These are phyloP conservation scores for Pterocles burchelli DNA, from an alignment of 2,113 vertebrate species.

Conservation along the genomic window DNA sequence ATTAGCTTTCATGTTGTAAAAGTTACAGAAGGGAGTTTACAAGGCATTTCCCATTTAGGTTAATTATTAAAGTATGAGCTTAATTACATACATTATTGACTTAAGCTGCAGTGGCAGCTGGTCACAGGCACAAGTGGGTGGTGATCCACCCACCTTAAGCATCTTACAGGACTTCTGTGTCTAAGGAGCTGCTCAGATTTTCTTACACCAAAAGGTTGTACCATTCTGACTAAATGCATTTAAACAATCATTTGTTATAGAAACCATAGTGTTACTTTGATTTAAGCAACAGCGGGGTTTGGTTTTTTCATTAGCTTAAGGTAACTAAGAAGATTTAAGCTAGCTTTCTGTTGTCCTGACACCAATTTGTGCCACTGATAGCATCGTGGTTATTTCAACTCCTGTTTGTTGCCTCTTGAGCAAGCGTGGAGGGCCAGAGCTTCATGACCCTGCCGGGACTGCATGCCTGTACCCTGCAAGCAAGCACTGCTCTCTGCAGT, in stretches of 20 bases:
- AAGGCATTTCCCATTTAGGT: not conserved
- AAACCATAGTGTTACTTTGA: not conserved
- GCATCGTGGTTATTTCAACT: accelerated
- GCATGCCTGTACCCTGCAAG: not conserved
- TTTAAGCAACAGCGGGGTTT: not conserved
- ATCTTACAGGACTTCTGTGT: not conserved
- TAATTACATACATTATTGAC: not conserved
- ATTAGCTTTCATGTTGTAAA: not conserved
- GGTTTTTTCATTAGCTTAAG: not conserved
- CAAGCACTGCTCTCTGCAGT: not conserved
- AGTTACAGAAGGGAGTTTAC: not conserved
- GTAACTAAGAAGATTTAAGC: not conserved
- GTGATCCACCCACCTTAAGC: not conserved
- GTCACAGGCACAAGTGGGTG: not conserved
- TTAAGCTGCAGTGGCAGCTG: not conserved
- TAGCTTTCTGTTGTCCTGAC: not conserved
- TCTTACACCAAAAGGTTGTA: not conserved
- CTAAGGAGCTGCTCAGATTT: not conserved
- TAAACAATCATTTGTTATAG: not conserved
- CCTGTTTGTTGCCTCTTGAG: not conserved
- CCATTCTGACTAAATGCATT: not conserved
- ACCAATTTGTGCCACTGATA: not conserved
- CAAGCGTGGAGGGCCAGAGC: not conserved
- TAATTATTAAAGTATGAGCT: not conserved
- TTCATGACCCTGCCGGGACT: not conserved